Evolutionary conservation across 2,113 vertebrate genomes (phyloP).

Genomic region (Eulemur macaco): DNA sequence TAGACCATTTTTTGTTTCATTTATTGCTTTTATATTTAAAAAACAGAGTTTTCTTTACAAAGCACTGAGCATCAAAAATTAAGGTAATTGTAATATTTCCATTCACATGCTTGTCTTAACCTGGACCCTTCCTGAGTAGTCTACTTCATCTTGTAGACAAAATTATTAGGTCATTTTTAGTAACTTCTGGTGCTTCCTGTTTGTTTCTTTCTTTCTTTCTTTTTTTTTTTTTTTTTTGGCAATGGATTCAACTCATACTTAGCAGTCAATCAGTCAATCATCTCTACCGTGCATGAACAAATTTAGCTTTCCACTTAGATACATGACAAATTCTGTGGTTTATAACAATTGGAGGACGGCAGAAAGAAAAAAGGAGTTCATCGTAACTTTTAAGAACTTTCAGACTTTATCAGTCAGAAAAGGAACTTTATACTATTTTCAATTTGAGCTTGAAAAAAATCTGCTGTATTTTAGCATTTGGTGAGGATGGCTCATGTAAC

Average conservation of each 20-base stretch:
- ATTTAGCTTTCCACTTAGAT: not conserved
- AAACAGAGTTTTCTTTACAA: not conserved
- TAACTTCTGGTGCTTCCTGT: not conserved
- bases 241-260: not conserved
- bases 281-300: not conserved
- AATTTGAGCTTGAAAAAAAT: conserved; percentile 60
- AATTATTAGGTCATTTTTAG: not conserved
- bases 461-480: conserved; percentile 47
- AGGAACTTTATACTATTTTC: conserved; percentile 53
- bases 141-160: not conserved
- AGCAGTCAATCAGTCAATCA: not conserved
- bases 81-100: not conserved
- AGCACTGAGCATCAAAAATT: not conserved
- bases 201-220: too few species aligned
- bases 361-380: not conserved
- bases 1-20: not conserved
- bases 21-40: not conserved
- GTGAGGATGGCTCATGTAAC: conserved; percentile 20
- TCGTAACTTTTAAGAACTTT: conserved; percentile 53
- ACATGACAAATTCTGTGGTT: not conserved
- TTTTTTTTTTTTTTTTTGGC: not conserved
- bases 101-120: not conserved
- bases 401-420: conserved; percentile 56
- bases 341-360: not conserved
- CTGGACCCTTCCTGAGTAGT: not conserved